Conservation (phyloP, 1,140 invertebrate genomes). For the Nasonia longicornis region DNA sequence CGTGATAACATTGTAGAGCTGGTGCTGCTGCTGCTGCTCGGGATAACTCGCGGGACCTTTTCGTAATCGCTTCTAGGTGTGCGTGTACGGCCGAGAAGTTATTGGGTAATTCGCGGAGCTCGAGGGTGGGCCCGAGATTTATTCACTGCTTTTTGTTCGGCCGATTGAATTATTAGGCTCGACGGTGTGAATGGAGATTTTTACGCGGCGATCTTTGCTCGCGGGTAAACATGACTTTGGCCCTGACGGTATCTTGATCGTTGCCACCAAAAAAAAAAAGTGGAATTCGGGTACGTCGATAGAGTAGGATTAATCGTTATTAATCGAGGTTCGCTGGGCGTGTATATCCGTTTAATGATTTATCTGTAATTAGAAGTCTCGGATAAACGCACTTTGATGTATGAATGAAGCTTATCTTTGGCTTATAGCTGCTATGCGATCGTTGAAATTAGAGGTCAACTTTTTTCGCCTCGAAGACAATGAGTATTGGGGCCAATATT, state of each 20-base stretch:
- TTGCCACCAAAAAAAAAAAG: too few relatives aligned
- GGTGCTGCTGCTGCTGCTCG: background rate
- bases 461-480: background rate
- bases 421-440: background rate
- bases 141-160: background rate
- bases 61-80: background rate
- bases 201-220: background rate
- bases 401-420: too few relatives aligned
- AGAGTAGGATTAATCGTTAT: background rate
- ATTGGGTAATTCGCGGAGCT: background rate
- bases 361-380: background rate
- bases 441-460: background rate
- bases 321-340: too few relatives aligned
- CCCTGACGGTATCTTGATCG: background rate
- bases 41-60: conserved; percentile 10
- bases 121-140: background rate
- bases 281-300: background rate
- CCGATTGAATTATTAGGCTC: background rate
- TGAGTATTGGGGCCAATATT: background rate
- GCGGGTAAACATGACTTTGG: background rate
- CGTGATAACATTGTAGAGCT: conserved; percentile 24
- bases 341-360: background rate
- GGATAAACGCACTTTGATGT: background rate
- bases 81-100: background rate
- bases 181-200: background rate